Base-by-base conservation (phyloP, 2,888 invertebrate genomes). In the Helobdella robusta region DNA sequence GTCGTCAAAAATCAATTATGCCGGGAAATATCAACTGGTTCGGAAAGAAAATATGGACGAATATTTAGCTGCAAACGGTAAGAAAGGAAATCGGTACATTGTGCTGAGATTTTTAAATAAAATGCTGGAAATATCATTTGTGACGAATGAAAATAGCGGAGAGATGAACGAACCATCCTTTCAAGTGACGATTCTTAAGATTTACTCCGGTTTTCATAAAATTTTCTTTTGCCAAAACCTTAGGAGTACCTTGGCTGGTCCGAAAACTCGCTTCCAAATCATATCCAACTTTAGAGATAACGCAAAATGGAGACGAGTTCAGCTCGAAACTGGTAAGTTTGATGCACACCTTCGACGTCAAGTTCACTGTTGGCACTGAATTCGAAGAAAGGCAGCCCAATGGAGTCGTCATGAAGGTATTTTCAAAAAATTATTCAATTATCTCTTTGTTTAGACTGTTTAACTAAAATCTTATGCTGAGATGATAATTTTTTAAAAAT, bases 301-400 rank as follows among this genome's bases (percentile, higher is more conserved):
- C 11, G 18, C 68, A 68, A 59, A 65, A 66, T 2, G 66, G 56
- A 4, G 56, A 68, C n/a, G 58, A 54, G 23, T 35, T 68, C 18
- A 32, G 8, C 28, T 52, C 66, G 11, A 68, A 68, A 46, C 30
- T 67, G 23, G 34, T 56, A n/a, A 67, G 62, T 46, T 11, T 56
- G 36, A 25, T 66, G 2, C 35, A 50, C 11, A 62, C 44, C 4
- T 56, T 48, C 30, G 66, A 68, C 30, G 18, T 25, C 8, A 63
- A 25, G 11, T 68, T 68, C 52, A 68, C 66, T 11, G 52, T 68
- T 48, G 68, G 66, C 23, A 59, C 58, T 25, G 68, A 68, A 1
- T 68, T 52, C 48, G 68, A 68, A 46, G 68, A 68, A 23, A 63
- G 32, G 3, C 61, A 67, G 25, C 64, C 40, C 8, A 30, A 59